These are phyloP conservation scores for Sander lucioperca DNA, from an alignment of 2,113 vertebrate species.

Conservation along the genomic window DNA sequence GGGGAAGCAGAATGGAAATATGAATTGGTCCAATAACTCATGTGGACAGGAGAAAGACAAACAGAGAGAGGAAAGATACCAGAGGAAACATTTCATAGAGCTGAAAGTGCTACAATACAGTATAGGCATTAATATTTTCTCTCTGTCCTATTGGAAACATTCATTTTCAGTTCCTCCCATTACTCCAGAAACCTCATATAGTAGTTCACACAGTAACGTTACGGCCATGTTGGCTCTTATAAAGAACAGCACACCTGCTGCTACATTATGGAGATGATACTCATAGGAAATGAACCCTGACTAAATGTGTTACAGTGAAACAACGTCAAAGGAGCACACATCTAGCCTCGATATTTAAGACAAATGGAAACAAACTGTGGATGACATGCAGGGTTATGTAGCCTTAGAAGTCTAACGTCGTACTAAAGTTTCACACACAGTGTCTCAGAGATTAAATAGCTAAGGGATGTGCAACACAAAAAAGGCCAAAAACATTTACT, in stretches of 20 bases:
- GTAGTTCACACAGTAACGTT: constrained; percentile 30
- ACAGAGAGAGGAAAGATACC: constrained; percentile 27
- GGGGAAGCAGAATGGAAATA: constrained; percentile 52
- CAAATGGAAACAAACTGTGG: constrained; percentile 57
- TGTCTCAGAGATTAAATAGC: constrained; percentile 54
- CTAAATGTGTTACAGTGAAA: constrained; percentile 25
- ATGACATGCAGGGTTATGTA: constrained; percentile 70
- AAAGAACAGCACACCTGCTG: constrained; percentile 37
- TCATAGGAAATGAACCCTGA: constrained; percentile 5
- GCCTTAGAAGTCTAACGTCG: constrained; percentile 41
- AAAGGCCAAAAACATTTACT: constrained; percentile 44
- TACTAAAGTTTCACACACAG: constrained; percentile 51
- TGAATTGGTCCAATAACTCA: constrained; percentile 57
- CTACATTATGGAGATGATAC: constrained; percentile 51
- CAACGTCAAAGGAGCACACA: constrained; percentile 33
- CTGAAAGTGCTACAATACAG: constrained; percentile 70
- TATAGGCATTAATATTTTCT: constrained; percentile 56
- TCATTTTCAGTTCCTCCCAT: constrained; percentile 54
- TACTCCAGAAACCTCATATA: constrained; percentile 19
- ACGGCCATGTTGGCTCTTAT: constrained; percentile 21
- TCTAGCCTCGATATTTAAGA: constrained; percentile 50
- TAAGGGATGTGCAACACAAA: constrained; percentile 68
- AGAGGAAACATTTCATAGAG: constrained; percentile 44
- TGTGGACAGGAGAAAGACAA: constrained; percentile 33
- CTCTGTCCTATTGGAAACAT: constrained; percentile 61